A percentile compares a stretch with the other conserved stretches of the same genome.
These are phyloP conservation scores for Sarcophaga rosellei DNA, from an alignment of 2,888 invertebrate species.

Conservation along the genomic window DNA sequence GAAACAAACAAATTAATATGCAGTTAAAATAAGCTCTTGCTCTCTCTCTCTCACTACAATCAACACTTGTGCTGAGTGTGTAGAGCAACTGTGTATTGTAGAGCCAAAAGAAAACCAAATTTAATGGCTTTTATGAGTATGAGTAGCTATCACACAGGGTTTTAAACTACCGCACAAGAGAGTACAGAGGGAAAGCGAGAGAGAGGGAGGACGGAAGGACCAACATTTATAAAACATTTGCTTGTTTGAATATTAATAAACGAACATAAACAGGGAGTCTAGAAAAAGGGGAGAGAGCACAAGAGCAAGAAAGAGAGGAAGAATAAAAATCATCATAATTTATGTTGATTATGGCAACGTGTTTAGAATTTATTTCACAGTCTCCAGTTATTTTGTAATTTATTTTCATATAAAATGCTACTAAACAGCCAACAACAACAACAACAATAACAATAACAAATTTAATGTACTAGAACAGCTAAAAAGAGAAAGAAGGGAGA, in stretches of 20 bases:
- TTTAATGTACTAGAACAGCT: background rate
- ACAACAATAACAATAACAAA: background rate
- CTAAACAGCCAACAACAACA: too few relatives aligned
- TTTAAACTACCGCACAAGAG: background rate
- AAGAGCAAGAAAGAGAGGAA: background rate
- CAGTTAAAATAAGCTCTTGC: conserved; percentile 33
- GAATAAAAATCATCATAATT: conserved; percentile 52
- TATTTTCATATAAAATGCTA: conserved; percentile 9
- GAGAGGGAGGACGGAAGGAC: background rate
- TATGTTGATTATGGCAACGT: conserved; percentile 67
- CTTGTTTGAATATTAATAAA: conserved; percentile 8
- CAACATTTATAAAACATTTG: conserved; percentile 18
- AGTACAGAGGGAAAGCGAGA: background rate
- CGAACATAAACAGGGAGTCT: background rate
- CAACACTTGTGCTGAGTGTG: background rate
- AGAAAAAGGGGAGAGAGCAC: too few relatives aligned
- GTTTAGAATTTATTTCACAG: conserved; percentile 47
- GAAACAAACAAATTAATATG: conserved; percentile 38
- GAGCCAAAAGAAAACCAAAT: background rate
- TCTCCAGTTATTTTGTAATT: conserved; percentile 24
- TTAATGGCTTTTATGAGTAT: conserved; percentile 30
- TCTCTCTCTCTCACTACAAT: background rate
- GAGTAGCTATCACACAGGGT: conserved; percentile 12
- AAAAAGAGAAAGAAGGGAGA: background rate
- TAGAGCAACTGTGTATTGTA: background rate